phyloP scores from a whole-genome alignment of 35 echinoderm and acorn worm species.

The Lytechinus pictus region DNA sequence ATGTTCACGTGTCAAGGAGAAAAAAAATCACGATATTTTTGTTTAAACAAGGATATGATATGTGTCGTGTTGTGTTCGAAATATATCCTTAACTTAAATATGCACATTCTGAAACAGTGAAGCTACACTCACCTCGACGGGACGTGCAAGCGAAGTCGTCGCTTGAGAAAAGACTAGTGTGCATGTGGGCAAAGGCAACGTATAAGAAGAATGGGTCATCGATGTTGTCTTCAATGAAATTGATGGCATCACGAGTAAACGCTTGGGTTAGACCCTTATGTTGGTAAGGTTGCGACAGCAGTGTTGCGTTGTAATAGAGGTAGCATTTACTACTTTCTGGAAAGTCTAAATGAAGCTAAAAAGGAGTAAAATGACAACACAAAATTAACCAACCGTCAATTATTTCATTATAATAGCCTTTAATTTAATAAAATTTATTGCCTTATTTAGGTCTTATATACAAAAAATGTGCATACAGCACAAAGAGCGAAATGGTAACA shows the following conservation, averaged over 20 bases:
- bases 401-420: no score
- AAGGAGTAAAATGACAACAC: neutral
- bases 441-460: no score
- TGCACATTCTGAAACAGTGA: neutral
- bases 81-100: neutral
- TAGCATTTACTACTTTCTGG: neutral
- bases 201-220: constrained; percentile 70
- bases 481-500: no score
- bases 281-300: constrained; percentile 48
- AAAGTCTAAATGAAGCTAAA: constrained; percentile 9
- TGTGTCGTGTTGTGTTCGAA: no score
- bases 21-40: no score
- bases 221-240: constrained; percentile 62
- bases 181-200: constrained; percentile 55
- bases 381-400: no score
- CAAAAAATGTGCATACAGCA: no score
- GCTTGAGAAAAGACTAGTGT: constrained; percentile 55
- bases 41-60: no score
- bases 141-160: constrained; percentile 59
- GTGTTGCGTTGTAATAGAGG: neutral
- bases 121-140: constrained; percentile 49
- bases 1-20: no score
- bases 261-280: constrained; percentile 46
- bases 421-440: no score
- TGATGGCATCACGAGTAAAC: constrained; percentile 52